Evolutionary conservation across 2,888 invertebrate genomes (phyloP).

Genomic region (Gymnocheta viridis): DNA sequence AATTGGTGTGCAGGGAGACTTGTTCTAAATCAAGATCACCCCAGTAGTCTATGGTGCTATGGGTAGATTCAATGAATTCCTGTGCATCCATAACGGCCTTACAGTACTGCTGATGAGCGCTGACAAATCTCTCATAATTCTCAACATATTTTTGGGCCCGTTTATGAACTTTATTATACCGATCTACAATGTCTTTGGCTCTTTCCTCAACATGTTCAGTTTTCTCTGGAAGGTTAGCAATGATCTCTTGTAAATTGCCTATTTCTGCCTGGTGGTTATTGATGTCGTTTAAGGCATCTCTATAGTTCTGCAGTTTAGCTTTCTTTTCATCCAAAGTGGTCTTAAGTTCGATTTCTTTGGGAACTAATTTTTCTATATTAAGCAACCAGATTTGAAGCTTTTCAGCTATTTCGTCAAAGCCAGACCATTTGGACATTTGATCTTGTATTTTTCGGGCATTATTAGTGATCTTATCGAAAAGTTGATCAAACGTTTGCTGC

Average conservation of each 20-base stretch:
- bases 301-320: constrained; percentile 92
- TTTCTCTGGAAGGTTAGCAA: constrained; percentile 90
- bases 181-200: constrained; percentile 86
- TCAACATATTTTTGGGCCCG: constrained; percentile 90
- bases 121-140: constrained; percentile 93
- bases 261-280: constrained; percentile 93
- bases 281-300: constrained; percentile 91
- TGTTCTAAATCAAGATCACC: constrained; percentile 92
- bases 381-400: constrained; percentile 91
- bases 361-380: constrained; percentile 88
- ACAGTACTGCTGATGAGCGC: constrained; percentile 93
- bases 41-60: constrained; percentile 91
- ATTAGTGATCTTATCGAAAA: constrained; percentile 90
- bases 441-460: constrained; percentile 91
- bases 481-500: constrained; percentile 90
- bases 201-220: constrained; percentile 89
- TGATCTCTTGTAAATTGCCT: constrained; percentile 90
- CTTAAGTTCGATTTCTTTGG: constrained; percentile 90
- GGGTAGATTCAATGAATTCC: constrained; percentile 93
- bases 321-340: constrained; percentile 95
- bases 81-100: constrained; percentile 93
- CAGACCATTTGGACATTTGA: constrained; percentile 93
- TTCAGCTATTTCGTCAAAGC: constrained; percentile 93
- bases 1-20: constrained; percentile 92
- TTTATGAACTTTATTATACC: constrained; percentile 87